Evolutionary conservation across 1,140 invertebrate genomes (phyloP).

Genomic region (Drosophila santomea): DNA sequence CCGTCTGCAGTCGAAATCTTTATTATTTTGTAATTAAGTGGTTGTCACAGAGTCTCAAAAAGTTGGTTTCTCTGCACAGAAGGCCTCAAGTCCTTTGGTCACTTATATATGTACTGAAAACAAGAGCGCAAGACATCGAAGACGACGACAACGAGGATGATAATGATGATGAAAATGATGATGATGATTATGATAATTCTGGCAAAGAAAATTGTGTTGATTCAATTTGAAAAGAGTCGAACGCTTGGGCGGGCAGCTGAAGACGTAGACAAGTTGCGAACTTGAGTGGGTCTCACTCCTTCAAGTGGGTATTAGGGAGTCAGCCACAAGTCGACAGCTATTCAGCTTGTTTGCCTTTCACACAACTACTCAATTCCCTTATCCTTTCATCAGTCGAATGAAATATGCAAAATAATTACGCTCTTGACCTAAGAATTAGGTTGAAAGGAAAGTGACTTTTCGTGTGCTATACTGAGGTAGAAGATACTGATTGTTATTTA

Average conservation of each 20-base stretch:
- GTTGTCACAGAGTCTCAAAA: slow-evolving; percentile 58
- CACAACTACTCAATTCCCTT: slow-evolving; percentile 26
- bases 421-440: slow-evolving; percentile 58
- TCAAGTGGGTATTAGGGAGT: slow-evolving; percentile 34
- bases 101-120: slow-evolving; percentile 55
- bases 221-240: slow-evolving; percentile 71
- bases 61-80: slow-evolving; percentile 19
- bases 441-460: slow-evolving; percentile 2
- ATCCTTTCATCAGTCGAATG: slow-evolving; percentile 28
- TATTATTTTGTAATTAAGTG: slow-evolving; percentile 83
- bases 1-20: slow-evolving; percentile 70
- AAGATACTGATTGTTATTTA: neutral
- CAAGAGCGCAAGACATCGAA: slow-evolving; percentile 21
- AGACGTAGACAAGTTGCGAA: slow-evolving; percentile 46
- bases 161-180: slow-evolving; percentile 9
- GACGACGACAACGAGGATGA: slow-evolving; percentile 12
- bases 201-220: slow-evolving; percentile 75
- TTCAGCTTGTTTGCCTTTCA: slow-evolving; percentile 57
- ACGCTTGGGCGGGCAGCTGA: slow-evolving; percentile 47
- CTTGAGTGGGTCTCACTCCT: slow-evolving; percentile 43
- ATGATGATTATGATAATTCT: slow-evolving; percentile 40
- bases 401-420: slow-evolving; percentile 46
- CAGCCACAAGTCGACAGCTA: slow-evolving; percentile 51
- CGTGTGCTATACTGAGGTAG: neutral
- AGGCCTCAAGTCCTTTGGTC: slow-evolving; percentile 42